Base-by-base conservation (phyloP, 2,113 vertebrate species). In the Australoheros scitulus region DNA sequence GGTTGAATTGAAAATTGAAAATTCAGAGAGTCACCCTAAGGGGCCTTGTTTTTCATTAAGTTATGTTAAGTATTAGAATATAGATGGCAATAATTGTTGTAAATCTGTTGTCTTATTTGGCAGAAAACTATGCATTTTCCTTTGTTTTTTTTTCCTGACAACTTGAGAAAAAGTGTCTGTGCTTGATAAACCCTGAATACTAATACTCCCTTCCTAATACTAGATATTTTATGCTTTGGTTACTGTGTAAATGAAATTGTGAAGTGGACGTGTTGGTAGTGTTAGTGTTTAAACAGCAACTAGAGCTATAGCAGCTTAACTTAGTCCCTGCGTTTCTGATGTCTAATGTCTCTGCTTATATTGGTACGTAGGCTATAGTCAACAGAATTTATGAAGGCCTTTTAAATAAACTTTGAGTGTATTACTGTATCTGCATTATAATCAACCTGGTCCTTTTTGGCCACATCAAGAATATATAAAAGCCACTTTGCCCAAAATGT, bases 1-100 rank as follows among this genome's bases (percentile, higher is more conserved):
- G 1, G 65, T 52, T 11, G 22, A 47, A 70, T 50, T 50, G 43
- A 70, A 87, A 82, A 86, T 79, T 61, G 57, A 57, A 86, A 87
- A 78, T 72, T 82, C 15, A 87, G 38, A 36, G 14, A 79, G n/a
- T 74, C 24, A 65, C 65, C 15, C 11, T 59, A 55, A 59, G 1
- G 13, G 63, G 6, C 5, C 47, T 26, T 5, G 3, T 43, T 80
- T 80, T 85, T 70, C 65, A 72, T 80, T 36, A 11, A 61, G 65
- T 82, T 61, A 4, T 26, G 14, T 22, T 14, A 24, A 52, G 15
- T 43, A 50, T 70, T 70, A 14, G 64, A 70, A 70, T 10, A 29
- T 70, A 50, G 47, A 50, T 6, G 17, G 24, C 24, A 50, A 6
- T 43, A 20, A 22, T 50, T 1, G 65, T 50, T 50, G 29, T 70